Conservation (phyloP, 2,797 vertebrate species). For the Merluccius polli region DNA sequence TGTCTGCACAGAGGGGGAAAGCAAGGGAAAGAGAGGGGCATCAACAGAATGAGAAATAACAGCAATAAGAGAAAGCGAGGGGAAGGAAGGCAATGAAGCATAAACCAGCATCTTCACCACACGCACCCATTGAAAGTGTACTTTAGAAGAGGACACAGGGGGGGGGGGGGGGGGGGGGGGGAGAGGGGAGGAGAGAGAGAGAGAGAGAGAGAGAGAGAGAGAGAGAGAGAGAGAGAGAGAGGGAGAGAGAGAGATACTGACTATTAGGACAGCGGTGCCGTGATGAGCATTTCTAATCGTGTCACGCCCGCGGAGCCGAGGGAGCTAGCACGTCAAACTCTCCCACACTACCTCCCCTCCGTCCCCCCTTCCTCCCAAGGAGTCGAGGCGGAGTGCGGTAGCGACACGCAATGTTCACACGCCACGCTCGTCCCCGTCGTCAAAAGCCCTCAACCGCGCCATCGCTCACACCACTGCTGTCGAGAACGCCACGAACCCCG, state of each 20-base stretch:
- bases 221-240: background rate
- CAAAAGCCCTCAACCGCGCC: conserved; percentile 7
- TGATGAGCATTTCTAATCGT: conserved; percentile 44
- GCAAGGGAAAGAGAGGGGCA: background rate
- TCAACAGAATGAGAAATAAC: background rate
- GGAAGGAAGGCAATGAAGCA: background rate
- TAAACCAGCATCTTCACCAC: background rate
- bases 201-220: conserved; percentile 18
- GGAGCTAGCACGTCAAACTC: conserved; percentile 29
- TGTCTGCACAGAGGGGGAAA: background rate
- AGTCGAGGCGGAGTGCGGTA: conserved; percentile 22
- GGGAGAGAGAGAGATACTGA: background rate
- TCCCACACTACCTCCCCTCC: background rate
- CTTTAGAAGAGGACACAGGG: too few species aligned
- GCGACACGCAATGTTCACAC: conserved; percentile 32
- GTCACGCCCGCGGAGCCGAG: conserved; percentile 34
- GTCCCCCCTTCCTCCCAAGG: too few species aligned
- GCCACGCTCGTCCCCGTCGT: background rate
- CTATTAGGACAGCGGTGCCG: conserved; percentile 33
- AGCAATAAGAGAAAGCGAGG: conserved; percentile 29
- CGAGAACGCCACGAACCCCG: background rate
- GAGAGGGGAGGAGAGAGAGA: conserved; percentile 10
- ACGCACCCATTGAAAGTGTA: background rate
- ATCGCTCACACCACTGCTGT: background rate
- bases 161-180: too few species aligned